Base-by-base conservation (phyloP, 2,797 vertebrate species). In the Sebastes cheni region DNA sequence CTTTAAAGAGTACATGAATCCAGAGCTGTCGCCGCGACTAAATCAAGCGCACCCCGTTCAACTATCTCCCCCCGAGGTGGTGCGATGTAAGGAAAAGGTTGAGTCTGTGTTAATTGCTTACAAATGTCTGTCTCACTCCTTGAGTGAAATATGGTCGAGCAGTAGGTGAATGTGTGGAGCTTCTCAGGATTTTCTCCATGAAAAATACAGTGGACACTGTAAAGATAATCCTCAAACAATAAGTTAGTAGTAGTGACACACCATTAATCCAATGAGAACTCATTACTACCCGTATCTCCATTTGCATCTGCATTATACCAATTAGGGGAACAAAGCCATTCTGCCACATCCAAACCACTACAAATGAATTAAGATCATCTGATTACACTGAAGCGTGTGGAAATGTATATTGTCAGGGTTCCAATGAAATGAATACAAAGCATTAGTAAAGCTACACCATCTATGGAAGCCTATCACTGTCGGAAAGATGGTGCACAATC, bases 291-390 rank as follows among this genome's bases (percentile, higher is more conserved):
- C 71, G 12, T 90, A 94, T 95, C 91, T 88, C 71, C 81, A 70
- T 90, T 85, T 90, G 75, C 85, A 94, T 94, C 93, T 90, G 86
- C 89, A 92, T 91, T 93, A 91, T 68, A 89, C 75, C 84, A 92
- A 91, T 93, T 93, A 93, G 80, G 80, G 79, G 86, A 92, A 92
- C 88, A 88, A 90, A 92, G 91, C 81, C 67, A 91, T 88, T 89
- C 73, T 84, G 85, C 72, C 80, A 91, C 75, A 86, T 90, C 75
- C 77, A 87, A 86, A 88, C 85, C 79, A 75, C 79, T 89, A 90
- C 86, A 69, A 95, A 92, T 89, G 80, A 92, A 95, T 95, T 93
- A 92, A 91, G 85, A 89, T 92, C 82, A 93, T 93, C 85, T 83
- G 92, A 95, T 94, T 94, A 90, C 64, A 91, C 64, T 84, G 81